Evolutionary conservation across 2,113 vertebrate species (phyloP).

Genomic region (Anarrhichthys ocellatus): DNA sequence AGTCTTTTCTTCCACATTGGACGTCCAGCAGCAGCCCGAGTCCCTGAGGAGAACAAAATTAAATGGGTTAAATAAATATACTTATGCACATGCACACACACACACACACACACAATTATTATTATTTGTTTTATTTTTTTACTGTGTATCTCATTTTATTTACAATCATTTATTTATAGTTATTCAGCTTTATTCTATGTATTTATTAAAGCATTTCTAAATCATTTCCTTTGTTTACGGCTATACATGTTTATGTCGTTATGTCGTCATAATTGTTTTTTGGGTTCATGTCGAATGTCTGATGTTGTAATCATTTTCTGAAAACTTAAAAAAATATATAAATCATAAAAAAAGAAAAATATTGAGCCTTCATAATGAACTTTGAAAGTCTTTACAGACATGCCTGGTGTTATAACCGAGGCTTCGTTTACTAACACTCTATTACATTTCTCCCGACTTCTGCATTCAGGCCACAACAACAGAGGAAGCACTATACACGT

Average conservation of each 20-base stretch:
- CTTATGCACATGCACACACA: neutral
- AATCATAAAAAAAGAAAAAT: neutral
- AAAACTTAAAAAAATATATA: neutral
- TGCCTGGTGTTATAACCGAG: neutral
- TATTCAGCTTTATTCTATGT: no score
- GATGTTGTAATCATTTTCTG: no score
- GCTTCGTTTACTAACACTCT: neutral
- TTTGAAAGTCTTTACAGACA: neutral
- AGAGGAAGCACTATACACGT: neutral
- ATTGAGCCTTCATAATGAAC: neutral
- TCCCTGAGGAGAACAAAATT: slow-evolving; percentile 30
- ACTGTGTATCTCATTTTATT: no score
- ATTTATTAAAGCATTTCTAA: no score
- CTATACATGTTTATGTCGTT: no score
- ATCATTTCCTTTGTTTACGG: no score
- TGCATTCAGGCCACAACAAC: neutral
- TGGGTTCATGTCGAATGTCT: no score
- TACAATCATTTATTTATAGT: no score
- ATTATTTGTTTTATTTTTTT: no score
- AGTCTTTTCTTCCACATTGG: slow-evolving; percentile 33
- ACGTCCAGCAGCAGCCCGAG: slow-evolving; percentile 79
- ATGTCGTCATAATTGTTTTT: no score
- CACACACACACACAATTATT: neutral
- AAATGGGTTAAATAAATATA: no score
- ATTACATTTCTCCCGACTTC: neutral